phyloP scores from a whole-genome alignment of 1,140 invertebrate species.

The Drosophila gunungcola region DNA sequence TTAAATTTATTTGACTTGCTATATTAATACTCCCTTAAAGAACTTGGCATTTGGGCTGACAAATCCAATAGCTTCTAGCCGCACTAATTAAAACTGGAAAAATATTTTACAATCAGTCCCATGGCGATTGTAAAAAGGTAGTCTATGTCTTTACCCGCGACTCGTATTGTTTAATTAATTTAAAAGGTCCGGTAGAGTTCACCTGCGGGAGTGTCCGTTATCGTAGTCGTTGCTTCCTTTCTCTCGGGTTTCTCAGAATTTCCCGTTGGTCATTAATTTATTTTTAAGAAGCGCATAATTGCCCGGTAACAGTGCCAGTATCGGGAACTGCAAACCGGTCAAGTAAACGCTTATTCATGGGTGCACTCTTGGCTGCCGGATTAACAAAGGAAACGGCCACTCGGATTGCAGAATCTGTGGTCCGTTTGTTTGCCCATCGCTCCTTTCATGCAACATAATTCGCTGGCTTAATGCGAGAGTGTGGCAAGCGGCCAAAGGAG shows the following conservation, averaged over 20 bases:
- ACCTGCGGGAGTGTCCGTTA: constrained; percentile 29
- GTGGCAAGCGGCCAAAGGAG: constrained; percentile 31
- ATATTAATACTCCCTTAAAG: no score
- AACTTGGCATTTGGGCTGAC: no score
- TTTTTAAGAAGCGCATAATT: constrained; percentile 75
- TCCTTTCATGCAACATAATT: constrained; percentile 68
- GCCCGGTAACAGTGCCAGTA: constrained; percentile 27
- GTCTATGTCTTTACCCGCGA: constrained; percentile 17
- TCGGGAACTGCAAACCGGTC: constrained; percentile 32
- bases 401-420: constrained; percentile 62
- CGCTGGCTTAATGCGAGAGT: constrained; percentile 66
- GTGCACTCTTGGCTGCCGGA: constrained; percentile 1
- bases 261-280: constrained; percentile 51
- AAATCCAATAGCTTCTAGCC: constrained; percentile 18
- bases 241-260: constrained; percentile 4
- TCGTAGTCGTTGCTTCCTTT: background rate
- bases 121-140: constrained; percentile 17
- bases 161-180: constrained; percentile 50
- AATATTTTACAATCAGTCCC: constrained; percentile 27
- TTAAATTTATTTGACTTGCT: no score
- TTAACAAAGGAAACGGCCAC: constrained; percentile 23
- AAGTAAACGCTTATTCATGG: constrained; percentile 34
- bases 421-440: constrained; percentile 50
- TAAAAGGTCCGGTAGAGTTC: constrained; percentile 25
- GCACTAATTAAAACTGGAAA: constrained; percentile 44